phyloP scores from a whole-genome alignment of 2,888 invertebrate genomes.

The Oxytorus armatus region DNA sequence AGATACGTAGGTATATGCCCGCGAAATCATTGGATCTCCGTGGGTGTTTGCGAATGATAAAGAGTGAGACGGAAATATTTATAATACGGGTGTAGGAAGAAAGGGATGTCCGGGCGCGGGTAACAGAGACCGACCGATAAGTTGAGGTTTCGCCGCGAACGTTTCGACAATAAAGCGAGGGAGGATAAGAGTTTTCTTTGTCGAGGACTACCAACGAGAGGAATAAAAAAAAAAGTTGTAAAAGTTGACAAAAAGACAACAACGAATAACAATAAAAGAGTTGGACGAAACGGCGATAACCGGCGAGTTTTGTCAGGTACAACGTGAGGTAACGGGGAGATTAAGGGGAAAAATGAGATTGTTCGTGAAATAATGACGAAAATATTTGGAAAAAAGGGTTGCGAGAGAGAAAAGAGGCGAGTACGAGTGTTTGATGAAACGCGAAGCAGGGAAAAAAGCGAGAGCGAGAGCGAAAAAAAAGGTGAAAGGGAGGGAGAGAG shows the following conservation, averaged over 20 bases:
- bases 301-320: too few species aligned
- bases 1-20: too few species aligned
- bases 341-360: constrained; percentile 60
- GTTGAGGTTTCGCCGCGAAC: too few species aligned
- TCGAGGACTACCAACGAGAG: too few species aligned
- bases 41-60: background rate
- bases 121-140: too few species aligned
- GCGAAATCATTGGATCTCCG: background rate
- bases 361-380: constrained; percentile 22
- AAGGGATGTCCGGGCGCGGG: too few species aligned
- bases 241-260: too few species aligned
- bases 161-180: constrained; percentile 1
- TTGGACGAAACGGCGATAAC: too few species aligned
- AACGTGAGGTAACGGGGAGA: too few species aligned
- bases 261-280: too few species aligned
- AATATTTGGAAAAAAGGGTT: constrained; percentile 42
- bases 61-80: constrained; percentile 15
- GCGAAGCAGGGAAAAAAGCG: constrained; percentile 50
- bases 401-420: constrained; percentile 59
- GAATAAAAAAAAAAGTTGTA: too few species aligned
- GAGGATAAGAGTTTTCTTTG: too few species aligned
- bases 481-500: constrained; percentile 67
- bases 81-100: background rate
- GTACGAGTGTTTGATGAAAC: constrained; percentile 53
- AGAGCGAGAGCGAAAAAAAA: constrained; percentile 35